phyloP scores from a whole-genome alignment of 1,140 invertebrate genomes.

The Coboldia fuscipes region DNA sequence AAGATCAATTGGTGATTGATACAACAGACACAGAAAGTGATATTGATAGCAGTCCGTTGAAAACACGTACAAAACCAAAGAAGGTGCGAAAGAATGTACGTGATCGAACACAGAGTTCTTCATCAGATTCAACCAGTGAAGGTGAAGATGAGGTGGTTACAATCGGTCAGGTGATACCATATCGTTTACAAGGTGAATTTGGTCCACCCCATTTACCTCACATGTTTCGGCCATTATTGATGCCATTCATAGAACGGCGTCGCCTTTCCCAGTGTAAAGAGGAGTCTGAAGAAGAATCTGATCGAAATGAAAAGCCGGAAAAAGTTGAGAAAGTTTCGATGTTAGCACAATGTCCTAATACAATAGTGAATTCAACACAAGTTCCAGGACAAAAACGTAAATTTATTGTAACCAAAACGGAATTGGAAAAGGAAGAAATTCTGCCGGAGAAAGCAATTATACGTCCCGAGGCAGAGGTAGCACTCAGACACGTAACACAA shows the following conservation, averaged over 20 bases:
- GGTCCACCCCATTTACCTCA: constrained; percentile 2
- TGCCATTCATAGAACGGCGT: constrained; percentile 36
- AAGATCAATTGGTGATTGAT: too few species aligned
- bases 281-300: constrained; percentile 52
- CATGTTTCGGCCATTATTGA: constrained; percentile 20
- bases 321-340: neutral
- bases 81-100: neutral
- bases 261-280: constrained; percentile 58
- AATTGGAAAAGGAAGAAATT: too few species aligned
- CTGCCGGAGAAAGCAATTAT: constrained; percentile 27
- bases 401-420: constrained; percentile 17
- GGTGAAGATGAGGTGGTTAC: constrained; percentile 10
- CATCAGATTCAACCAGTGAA: constrained; percentile 7
- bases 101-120: neutral
- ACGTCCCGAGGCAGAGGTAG: constrained; percentile 22
- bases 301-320: neutral
- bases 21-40: constrained; percentile 14
- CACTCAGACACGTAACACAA: constrained; percentile 14
- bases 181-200: neutral
- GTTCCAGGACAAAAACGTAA: constrained; percentile 8
- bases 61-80: neutral
- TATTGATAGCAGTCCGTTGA: too few species aligned
- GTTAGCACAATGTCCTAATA: neutral
- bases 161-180: neutral
- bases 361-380: too few species aligned